phyloP scores from a whole-genome alignment of 2,888 invertebrate genomes.

The Prosopocoilus inquinatus region DNA sequence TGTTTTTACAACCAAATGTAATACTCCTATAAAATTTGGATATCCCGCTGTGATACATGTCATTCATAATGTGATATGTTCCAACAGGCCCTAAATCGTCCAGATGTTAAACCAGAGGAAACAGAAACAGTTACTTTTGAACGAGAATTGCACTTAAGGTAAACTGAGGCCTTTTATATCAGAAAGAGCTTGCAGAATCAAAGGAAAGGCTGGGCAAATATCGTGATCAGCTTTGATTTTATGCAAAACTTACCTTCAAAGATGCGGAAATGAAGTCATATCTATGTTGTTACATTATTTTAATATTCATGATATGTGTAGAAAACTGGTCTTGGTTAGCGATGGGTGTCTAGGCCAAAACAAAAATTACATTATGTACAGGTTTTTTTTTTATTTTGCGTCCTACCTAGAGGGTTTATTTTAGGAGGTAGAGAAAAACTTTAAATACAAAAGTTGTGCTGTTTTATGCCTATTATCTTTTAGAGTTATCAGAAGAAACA shows the following conservation, averaged over 20 bases:
- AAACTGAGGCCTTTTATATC: background rate
- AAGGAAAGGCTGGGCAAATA: background rate
- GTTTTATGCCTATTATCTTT: too few species aligned
- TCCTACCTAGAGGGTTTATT: too few species aligned
- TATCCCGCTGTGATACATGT: constrained; percentile 4
- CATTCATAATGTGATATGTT: constrained; percentile 2
- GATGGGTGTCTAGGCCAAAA: background rate
- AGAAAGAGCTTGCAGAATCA: background rate
- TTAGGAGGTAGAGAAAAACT: too few species aligned
- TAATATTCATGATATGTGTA: background rate
- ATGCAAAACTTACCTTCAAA: background rate
- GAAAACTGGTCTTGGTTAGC: background rate
- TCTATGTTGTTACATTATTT: constrained; percentile 3
- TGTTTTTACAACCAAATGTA: background rate
- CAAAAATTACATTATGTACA: background rate
- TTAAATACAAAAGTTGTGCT: too few species aligned
- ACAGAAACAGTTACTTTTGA: background rate
- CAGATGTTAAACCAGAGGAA: background rate
- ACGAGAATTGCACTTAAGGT: background rate
- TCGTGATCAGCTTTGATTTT: background rate
- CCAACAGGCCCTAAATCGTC: background rate
- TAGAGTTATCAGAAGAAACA: too few species aligned
- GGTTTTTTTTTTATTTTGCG: too few species aligned
- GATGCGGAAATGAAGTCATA: background rate
- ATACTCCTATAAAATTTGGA: constrained; percentile 6